Evolutionary conservation across 2,797 vertebrate genomes (phyloP).

Genomic region (Channallabes apus): DNA sequence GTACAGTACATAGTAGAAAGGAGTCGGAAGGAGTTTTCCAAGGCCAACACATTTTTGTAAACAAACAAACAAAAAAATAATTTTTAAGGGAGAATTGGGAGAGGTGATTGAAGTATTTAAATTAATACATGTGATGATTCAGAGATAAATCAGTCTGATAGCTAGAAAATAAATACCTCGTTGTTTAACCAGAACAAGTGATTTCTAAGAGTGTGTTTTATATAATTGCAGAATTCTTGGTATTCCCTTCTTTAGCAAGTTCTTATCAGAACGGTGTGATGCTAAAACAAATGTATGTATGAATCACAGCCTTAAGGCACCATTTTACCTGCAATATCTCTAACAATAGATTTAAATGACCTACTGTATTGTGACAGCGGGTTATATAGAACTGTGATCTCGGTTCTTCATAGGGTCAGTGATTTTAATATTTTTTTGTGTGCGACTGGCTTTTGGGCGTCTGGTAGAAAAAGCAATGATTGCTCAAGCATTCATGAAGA

Average conservation of each 20-base stretch:
- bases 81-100: not conserved
- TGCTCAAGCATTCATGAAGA: not conserved
- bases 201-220: not conserved
- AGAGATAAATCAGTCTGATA: not conserved
- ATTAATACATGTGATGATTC: not conserved
- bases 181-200: not conserved
- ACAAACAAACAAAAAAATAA: too few species aligned
- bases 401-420: not conserved
- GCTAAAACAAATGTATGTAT: conserved; percentile 6
- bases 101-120: not conserved
- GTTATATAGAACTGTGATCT: not conserved
- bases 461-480: not conserved
- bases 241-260: conserved; percentile 11
- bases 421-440: not conserved
- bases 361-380: not conserved
- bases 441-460: not conserved
- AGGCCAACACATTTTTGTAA: not conserved
- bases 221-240: not conserved
- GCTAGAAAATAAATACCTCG: not conserved
- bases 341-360: conserved; percentile 6
- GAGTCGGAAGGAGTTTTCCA: not conserved
- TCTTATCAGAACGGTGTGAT: not conserved
- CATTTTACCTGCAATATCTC: not conserved
- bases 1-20: not conserved
- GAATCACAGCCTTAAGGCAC: conserved; percentile 13